A percentile compares a stretch with the other conserved stretches of the same genome.
Evolutionary conservation across 35 echinoderm and acorn worm species (phyloP).

Genomic region (Amphiura filiformis): DNA sequence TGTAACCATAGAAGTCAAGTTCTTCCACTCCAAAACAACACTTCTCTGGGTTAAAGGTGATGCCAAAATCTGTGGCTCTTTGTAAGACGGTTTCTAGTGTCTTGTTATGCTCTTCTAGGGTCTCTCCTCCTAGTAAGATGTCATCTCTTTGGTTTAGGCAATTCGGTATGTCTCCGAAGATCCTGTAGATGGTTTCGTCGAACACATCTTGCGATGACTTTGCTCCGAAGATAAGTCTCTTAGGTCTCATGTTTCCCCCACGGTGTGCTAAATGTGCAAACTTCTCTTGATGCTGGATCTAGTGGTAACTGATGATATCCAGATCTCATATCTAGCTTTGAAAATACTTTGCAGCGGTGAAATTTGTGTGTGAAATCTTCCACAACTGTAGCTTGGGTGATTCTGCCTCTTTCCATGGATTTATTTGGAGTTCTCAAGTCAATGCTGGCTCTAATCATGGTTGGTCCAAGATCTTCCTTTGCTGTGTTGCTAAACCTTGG

Average conservation of each 20-base stretch:
- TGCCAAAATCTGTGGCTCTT: constrained; percentile 43
- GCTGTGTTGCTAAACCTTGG: constrained; percentile 34
- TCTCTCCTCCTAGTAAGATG: constrained; percentile 43
- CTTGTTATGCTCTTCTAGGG: constrained; percentile 62
- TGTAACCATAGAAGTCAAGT: constrained; percentile 66
- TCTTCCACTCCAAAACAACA: constrained; percentile 45
- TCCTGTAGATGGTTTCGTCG: constrained; percentile 45
- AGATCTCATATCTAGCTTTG: constrained; percentile 58
- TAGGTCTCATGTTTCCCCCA: constrained; percentile 33
- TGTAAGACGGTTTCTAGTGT: constrained; percentile 35
- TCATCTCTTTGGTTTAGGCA: constrained; percentile 62
- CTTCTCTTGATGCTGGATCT: constrained; percentile 40
- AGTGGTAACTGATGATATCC: constrained; percentile 62
- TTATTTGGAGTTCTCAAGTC: constrained; percentile 54
- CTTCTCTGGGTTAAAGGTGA: constrained; percentile 58
- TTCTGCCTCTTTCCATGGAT: constrained; percentile 59
- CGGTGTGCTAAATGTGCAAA: constrained; percentile 46
- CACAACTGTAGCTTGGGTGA: constrained; percentile 46
- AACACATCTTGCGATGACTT: constrained; percentile 59
- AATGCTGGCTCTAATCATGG: constrained; percentile 63
- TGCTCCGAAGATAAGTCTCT: constrained; percentile 24
- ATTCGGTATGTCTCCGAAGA: constrained; percentile 62
- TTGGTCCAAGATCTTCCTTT: constrained; percentile 43
- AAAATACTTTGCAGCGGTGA: constrained; percentile 50
- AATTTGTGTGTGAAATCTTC: constrained; percentile 78